Conservation (phyloP, 2,888 invertebrate species). For the Yponomeuta malinellus region DNA sequence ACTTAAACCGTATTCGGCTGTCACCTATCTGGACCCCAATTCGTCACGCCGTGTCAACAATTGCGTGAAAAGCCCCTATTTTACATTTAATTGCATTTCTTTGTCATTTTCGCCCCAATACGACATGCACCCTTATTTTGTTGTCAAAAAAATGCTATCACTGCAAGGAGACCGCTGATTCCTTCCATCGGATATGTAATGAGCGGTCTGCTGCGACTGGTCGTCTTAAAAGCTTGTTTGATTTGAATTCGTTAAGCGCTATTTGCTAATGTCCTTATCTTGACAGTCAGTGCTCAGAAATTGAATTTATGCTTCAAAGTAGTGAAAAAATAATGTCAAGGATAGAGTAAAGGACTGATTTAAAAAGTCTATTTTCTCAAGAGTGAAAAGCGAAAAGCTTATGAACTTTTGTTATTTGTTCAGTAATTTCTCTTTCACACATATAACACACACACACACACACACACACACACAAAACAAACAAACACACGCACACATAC, state of each 20-base stretch:
- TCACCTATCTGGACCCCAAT: conserved; percentile 40
- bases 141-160: conserved; percentile 9
- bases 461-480: too few relatives aligned
- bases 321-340: background rate
- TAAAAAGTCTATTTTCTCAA: too few relatives aligned
- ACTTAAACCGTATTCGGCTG: background rate
- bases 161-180: background rate
- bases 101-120: conserved; percentile 63
- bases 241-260: conserved; percentile 51
- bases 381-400: too few relatives aligned
- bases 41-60: conserved; percentile 68
- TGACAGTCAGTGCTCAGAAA: conserved; percentile 43
- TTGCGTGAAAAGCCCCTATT: conserved; percentile 71
- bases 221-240: conserved; percentile 59
- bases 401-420: too few relatives aligned
- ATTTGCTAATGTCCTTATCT: conserved; percentile 59
- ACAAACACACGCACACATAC: too few relatives aligned
- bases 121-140: conserved; percentile 66
- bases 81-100: conserved; percentile 76
- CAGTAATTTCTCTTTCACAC: too few relatives aligned
- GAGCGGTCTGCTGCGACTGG: conserved; percentile 25
- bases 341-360: background rate
- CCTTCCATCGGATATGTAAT: background rate
- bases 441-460: too few relatives aligned
- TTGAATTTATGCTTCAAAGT: conserved; percentile 21